Evolutionary conservation across 1,140 invertebrate genomes (phyloP), one percentile per base, ranked within the genome.

Genomic region (Frieseomelitta varia): DNA sequence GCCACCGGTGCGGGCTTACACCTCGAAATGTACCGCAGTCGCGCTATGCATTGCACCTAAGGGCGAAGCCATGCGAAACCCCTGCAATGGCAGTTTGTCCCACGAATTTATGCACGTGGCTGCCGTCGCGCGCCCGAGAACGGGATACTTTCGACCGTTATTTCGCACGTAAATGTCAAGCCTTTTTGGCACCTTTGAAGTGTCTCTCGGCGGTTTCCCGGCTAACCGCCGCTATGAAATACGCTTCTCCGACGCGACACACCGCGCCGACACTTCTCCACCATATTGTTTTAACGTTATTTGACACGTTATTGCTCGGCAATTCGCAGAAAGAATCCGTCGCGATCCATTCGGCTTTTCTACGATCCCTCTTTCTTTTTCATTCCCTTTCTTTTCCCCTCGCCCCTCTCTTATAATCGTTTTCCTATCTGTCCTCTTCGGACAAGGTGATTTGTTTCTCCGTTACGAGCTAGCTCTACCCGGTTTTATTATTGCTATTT

Each of bases 111-210:
- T 88, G 85, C 79, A 24, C 55, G 76, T 51, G 81, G 67, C 76
- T 84, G 75, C 51, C 65, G 58, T 55, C 72, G 27, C 56, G 61
- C 72, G 27, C 63, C 58, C 61, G 67, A 69, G 77, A 88, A 85
- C 65, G 84, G 78, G 87, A 88, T 88, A 88, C 87, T 88, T 88
- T 88, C 82, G 83, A 85, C 87, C 84, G 84, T 88, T 88, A 82
- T 85, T 85, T 68, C 58, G 56, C 55, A 56, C 81, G 81, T 73
- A 67, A 79, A 72, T 86, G 82, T 87, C 87, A 77, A 82, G 34
- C 74, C 79, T 85, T 81, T 85, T 83, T 75, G 87, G 76, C 84
- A 85, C 87, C 87, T 88, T 88, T 88, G 87, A 88, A 88, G 87
- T 85, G 87, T 82, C 87, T 87, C 84, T 81, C 84, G 65, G 83